phyloP scores from a whole-genome alignment of 2,113 vertebrate genomes.

The Clarias macrocephalus region DNA sequence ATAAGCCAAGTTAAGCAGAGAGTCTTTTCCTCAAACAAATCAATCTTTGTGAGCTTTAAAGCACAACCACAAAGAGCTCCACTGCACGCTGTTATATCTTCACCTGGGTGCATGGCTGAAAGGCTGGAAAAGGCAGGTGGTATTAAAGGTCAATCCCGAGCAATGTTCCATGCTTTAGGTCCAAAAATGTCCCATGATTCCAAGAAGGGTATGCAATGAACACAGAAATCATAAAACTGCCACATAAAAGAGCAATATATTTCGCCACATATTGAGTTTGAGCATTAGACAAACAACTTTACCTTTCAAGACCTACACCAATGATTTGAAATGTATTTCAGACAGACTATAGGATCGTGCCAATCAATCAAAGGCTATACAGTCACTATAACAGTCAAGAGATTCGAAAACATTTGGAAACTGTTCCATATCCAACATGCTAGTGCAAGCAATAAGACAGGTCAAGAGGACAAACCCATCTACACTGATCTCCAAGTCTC shows the following conservation, averaged over 20 bases:
- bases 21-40: conserved; percentile 6
- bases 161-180: conserved; percentile 55
- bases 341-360: background rate
- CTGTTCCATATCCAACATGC: background rate
- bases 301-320: background rate
- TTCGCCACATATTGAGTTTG: background rate
- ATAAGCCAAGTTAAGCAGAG: background rate
- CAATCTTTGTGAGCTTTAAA: background rate
- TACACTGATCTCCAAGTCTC: too few relatives aligned
- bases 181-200: conserved; percentile 51
- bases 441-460: background rate
- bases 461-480: background rate
- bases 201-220: conserved; percentile 39
- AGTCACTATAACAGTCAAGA: background rate
- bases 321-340: background rate
- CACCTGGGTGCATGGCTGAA: conserved; percentile 11
- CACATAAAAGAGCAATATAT: background rate
- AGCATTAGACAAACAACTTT: background rate
- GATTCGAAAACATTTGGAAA: background rate
- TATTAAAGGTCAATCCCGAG: conserved; percentile 53
- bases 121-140: conserved; percentile 55
- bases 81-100: background rate
- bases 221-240: conserved; percentile 42
- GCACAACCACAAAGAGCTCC: background rate
- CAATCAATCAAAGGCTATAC: background rate